Conservation (phyloP, 2,797 vertebrate species). For the Acipenser ruthenus region DNA sequence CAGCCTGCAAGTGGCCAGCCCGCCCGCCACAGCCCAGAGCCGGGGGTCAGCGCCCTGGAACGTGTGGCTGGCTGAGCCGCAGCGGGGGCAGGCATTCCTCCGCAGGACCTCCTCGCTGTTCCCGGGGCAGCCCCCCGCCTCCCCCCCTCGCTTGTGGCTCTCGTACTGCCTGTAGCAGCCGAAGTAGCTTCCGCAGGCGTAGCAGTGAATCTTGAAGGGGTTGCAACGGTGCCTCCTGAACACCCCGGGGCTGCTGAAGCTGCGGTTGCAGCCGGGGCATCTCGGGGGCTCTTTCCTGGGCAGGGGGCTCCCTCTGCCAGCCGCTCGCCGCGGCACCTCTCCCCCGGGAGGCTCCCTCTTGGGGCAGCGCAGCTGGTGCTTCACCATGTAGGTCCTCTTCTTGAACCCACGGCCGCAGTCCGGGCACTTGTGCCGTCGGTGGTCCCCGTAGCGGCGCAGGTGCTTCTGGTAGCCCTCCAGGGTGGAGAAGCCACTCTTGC, state of each 20-base stretch:
- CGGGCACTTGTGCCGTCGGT: neutral
- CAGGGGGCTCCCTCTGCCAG: no score
- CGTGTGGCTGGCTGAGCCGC: slow-evolving; percentile 26
- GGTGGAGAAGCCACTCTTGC: neutral
- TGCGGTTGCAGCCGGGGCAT: slow-evolving; percentile 33
- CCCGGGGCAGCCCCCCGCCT: slow-evolving; percentile 45
- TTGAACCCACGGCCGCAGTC: neutral
- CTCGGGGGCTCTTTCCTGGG: slow-evolving; percentile 26
- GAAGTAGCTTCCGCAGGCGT: neutral
- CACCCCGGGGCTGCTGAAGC: slow-evolving; percentile 39
- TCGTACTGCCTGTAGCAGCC: neutral
- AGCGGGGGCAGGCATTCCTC: slow-evolving; percentile 29
- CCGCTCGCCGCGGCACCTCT: no score
- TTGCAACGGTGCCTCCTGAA: slow-evolving; percentile 26
- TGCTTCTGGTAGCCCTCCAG: neutral
- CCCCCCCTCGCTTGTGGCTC: slow-evolving; percentile 33
- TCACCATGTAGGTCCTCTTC: neutral
- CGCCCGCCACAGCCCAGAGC: no score
- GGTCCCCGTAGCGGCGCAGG: neutral
- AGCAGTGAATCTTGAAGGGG: neutral
- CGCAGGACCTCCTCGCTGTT: slow-evolving; percentile 31
- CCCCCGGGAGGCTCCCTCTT: no score
- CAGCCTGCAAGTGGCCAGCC: no score
- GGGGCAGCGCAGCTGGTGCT: neutral
- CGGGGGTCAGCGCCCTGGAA: no score